Evolutionary conservation across 2,113 vertebrate genomes (phyloP).

Genomic region (Crotalus viridis): DNA sequence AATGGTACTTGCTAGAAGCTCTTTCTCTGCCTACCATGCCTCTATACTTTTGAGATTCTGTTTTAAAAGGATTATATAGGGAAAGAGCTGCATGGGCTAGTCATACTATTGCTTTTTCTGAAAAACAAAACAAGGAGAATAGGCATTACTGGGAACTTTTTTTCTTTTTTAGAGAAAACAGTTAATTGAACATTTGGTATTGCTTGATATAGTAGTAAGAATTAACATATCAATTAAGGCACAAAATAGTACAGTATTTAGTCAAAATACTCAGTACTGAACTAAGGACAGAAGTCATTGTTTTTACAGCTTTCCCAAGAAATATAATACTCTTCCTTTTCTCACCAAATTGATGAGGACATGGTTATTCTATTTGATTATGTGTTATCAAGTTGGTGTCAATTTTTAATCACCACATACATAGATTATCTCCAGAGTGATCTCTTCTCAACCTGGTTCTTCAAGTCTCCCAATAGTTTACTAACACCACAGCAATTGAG

Average conservation of each 20-base stretch:
- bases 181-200: background rate
- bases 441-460: background rate
- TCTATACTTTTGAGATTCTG: background rate
- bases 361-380: background rate
- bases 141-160: background rate
- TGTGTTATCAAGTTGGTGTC: background rate
- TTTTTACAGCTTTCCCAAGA: background rate
- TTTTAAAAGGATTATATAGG: background rate
- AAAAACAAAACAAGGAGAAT: background rate
- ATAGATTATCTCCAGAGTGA: background rate
- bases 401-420: background rate
- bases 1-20: background rate
- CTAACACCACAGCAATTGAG: background rate
- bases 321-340: background rate
- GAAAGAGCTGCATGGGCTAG: background rate
- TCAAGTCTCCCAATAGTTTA: background rate
- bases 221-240: background rate
- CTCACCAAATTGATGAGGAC: background rate
- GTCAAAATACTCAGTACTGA: background rate
- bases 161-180: background rate
- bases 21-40: background rate
- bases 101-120: background rate
- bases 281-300: background rate
- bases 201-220: background rate
- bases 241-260: background rate